Percentiles rank a stretch among this genome's conserved stretches.
phyloP scores from a whole-genome alignment of 2,888 invertebrate genomes.

The Hetaerina titia region DNA sequence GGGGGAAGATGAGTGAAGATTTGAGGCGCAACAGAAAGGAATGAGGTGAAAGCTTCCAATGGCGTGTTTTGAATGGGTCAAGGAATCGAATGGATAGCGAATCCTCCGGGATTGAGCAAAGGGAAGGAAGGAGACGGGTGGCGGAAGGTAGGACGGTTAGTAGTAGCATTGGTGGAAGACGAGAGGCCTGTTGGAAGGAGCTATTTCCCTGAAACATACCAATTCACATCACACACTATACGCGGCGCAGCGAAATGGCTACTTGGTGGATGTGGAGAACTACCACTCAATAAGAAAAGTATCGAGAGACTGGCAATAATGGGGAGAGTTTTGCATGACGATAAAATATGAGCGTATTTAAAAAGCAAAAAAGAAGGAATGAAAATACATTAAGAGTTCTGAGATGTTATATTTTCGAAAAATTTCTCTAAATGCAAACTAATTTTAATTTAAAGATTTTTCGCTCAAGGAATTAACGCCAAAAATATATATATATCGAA shows the following conservation, averaged over 20 bases:
- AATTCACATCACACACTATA: not conserved
- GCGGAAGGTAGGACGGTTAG: not conserved
- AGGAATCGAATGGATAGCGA: slow-evolving; percentile 34
- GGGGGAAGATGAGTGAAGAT: not conserved
- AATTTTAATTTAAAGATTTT: no score
- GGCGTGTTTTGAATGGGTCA: not conserved
- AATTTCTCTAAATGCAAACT: no score
- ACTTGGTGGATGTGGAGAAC: not conserved
- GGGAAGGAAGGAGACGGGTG: not conserved
- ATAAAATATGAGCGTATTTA: no score
- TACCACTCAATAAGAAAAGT: not conserved
- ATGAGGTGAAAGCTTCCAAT: not conserved
- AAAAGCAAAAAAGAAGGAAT: no score
- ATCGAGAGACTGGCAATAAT: not conserved
- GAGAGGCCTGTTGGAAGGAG: no score
- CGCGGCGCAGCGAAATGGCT: not conserved
- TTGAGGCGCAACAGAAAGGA: not conserved
- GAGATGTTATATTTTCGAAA: no score
- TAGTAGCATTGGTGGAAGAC: not conserved
- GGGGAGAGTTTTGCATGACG: not conserved
- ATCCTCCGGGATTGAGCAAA: not conserved
- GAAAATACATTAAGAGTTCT: no score
- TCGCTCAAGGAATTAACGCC: no score
- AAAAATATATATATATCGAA: no score
- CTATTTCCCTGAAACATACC: not conserved